Evolutionary conservation across 2,113 vertebrate genomes (phyloP).

Genomic region (Mohoua ochrocephala): DNA sequence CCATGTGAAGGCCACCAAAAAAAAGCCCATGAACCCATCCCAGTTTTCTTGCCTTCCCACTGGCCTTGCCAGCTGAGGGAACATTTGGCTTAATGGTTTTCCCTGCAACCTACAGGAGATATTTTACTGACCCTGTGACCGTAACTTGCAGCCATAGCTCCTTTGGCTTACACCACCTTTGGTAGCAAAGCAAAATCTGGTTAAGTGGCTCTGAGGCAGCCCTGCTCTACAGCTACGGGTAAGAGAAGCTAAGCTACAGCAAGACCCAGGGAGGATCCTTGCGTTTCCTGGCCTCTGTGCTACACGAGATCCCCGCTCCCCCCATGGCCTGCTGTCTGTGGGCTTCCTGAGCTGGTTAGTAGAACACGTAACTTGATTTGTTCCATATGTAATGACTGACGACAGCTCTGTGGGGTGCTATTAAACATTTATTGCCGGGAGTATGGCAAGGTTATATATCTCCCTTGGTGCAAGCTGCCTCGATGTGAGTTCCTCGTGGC

Average conservation of each 20-base stretch:
- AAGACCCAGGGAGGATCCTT: background rate
- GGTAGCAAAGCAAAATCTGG: background rate
- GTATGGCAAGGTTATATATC: constrained; percentile 7
- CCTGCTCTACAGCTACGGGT: background rate
- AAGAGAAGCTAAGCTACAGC: background rate
- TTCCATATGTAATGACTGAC: constrained; percentile 42
- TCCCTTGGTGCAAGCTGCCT: background rate
- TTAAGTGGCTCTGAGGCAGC: background rate
- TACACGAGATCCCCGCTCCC: fast-evolving
- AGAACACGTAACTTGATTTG: constrained; percentile 48
- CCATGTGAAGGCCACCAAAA: background rate
- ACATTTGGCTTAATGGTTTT: background rate
- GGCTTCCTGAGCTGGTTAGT: constrained; percentile 23
- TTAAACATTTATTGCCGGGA: constrained; percentile 46
- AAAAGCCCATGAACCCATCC: background rate
- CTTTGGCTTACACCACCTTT: background rate
- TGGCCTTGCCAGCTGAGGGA: background rate
- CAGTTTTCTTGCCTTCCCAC: background rate
- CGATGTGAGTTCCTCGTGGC: background rate
- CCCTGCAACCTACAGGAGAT: background rate
- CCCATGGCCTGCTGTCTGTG: background rate
- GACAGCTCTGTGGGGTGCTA: constrained; percentile 46
- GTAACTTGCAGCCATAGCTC: background rate
- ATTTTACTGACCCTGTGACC: background rate
- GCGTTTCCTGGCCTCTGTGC: background rate